These are phyloP conservation scores for Amiota communis DNA, from an alignment of 2,888 invertebrate genomes.

Conservation along the genomic window DNA sequence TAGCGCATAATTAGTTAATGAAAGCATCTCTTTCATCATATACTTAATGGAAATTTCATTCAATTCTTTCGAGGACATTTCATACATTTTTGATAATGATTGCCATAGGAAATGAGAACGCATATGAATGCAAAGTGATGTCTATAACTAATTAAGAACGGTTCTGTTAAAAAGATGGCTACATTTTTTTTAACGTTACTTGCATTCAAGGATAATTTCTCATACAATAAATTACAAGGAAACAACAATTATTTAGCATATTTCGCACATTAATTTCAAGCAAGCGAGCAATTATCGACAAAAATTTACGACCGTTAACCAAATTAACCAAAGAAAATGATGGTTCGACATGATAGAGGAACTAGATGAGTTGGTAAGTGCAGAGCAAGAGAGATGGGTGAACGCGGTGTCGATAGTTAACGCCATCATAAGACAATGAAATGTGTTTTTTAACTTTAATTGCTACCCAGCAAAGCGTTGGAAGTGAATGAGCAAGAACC, in stretches of 20 bases:
- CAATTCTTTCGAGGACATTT: neutral
- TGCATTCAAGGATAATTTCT: constrained; percentile 46
- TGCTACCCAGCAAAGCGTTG: neutral
- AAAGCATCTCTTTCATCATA: neutral
- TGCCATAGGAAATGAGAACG: constrained; percentile 8
- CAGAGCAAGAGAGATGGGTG: neutral
- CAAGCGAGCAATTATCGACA: constrained; percentile 51
- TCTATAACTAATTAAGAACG: constrained; percentile 42
- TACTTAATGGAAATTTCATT: neutral
- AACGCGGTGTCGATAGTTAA: constrained; percentile 45
- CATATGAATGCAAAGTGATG: constrained; percentile 20
- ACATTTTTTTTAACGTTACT: constrained; percentile 45
- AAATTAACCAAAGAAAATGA: constrained; percentile 39
- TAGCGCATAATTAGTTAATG: constrained; percentile 62
- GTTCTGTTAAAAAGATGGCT: neutral
- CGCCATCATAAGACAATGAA: constrained; percentile 52
- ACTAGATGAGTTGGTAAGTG: neutral
- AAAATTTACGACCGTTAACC: constrained; percentile 48
- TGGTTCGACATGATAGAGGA: neutral
- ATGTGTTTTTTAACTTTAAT: constrained; percentile 1
- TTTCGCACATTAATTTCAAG: constrained; percentile 46
- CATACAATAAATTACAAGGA: constrained; percentile 46
- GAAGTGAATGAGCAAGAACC: no score
- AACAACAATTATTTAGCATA: constrained; percentile 51
- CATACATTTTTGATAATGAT: neutral